Evolutionary conservation across 1,140 invertebrate genomes (phyloP).

Genomic region (Drosophila lini): DNA sequence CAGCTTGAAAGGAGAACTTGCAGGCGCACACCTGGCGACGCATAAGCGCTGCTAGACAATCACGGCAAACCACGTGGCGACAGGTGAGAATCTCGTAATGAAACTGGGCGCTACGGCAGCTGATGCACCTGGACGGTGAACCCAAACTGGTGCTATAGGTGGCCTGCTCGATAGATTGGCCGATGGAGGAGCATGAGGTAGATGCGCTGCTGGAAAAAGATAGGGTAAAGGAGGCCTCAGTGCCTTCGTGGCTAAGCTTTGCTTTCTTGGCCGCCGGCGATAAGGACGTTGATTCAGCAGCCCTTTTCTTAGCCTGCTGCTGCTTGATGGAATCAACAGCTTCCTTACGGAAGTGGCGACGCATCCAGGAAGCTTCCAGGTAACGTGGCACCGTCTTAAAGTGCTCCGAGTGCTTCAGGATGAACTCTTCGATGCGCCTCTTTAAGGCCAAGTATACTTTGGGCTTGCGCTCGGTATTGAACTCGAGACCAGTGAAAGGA

Average conservation of each 20-base stretch:
- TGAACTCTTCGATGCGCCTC: conserved; percentile 90
- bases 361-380: conserved; percentile 85
- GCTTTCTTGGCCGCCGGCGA: too few relatives aligned
- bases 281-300: too few relatives aligned
- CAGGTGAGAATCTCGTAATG: conserved; percentile 76
- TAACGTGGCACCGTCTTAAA: conserved; percentile 87
- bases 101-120: conserved; percentile 69
- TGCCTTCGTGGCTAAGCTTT: too few relatives aligned
- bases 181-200: conserved; percentile 42
- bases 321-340: conserved; percentile 39
- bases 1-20: conserved; percentile 61
- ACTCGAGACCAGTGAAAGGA: conserved; percentile 91
- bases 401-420: conserved; percentile 87
- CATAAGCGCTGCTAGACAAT: conserved; percentile 67
- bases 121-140: conserved; percentile 54
- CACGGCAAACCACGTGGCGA: conserved; percentile 69
- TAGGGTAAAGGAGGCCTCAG: too few relatives aligned
- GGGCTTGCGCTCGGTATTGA: conserved; percentile 87
- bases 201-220: too few relatives aligned
- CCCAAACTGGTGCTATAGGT: not conserved
- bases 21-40: conserved; percentile 64
- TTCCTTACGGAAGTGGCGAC: conserved; percentile 25
- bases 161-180: conserved; percentile 51
- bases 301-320: conserved; percentile 18
- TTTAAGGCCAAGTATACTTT: conserved; percentile 89